A percentile compares a stretch with the other conserved stretches of the same genome.
Conservation (phyloP, 2,888 invertebrate genomes). For the Drosophila picticornis region DNA sequence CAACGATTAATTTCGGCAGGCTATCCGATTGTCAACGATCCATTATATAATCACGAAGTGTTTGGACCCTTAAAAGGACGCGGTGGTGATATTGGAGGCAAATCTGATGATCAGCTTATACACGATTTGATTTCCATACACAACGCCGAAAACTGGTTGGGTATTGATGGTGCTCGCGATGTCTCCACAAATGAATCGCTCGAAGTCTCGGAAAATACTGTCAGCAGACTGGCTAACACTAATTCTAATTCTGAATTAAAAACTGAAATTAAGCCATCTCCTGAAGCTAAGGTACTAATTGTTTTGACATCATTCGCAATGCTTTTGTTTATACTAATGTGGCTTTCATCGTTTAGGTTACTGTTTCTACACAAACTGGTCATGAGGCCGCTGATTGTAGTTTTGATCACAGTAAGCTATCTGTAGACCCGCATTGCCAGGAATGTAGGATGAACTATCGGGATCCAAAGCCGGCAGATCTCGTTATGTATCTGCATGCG, state of each 20-base stretch:
- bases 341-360: conserved; percentile 85
- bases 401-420: conserved; percentile 90
- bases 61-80: conserved; percentile 97
- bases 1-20: conserved; percentile 86
- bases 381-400: conserved; percentile 39
- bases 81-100: conserved; percentile 93
- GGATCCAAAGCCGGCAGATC: conserved; percentile 95
- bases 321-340: neutral
- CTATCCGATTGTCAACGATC: conserved; percentile 98
- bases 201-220: neutral
- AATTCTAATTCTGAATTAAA: neutral
- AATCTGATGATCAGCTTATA: conserved; percentile 94
- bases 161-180: conserved; percentile 94
- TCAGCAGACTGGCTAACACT: neutral
- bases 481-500: conserved; percentile 98
- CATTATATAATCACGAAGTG: conserved; percentile 96
- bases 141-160: conserved; percentile 96
- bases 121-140: conserved; percentile 94
- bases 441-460: conserved; percentile 96
- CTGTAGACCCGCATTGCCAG: conserved; percentile 94
- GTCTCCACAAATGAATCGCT: conserved; percentile 84
- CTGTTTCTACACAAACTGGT: conserved; percentile 94
- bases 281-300: conserved; percentile 16
- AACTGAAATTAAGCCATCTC: neutral
- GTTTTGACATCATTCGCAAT: neutral